These are phyloP conservation scores for Propithecus perrieri DNA, from an alignment of 2,797 vertebrate species.

Conservation along the genomic window DNA sequence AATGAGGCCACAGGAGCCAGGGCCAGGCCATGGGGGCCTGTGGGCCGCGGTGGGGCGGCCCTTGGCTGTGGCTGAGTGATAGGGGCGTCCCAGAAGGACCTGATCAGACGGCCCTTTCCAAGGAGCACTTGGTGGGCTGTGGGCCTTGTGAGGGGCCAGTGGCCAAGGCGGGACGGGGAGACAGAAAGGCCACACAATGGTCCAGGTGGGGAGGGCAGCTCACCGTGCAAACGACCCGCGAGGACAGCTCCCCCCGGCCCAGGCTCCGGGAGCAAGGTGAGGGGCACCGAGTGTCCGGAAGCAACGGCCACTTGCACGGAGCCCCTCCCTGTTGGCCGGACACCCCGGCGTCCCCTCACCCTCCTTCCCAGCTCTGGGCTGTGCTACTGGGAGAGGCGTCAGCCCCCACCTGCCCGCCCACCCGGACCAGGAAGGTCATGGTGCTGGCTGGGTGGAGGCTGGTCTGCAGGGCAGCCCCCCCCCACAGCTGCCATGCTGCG, in stretches of 20 bases:
- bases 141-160: background rate
- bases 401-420: background rate
- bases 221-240: background rate
- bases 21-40: background rate
- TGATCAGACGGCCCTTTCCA: background rate
- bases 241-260: background rate
- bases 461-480: background rate
- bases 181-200: background rate
- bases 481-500: accelerated
- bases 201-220: background rate
- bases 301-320: background rate
- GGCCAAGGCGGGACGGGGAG: background rate
- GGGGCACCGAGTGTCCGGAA: no score
- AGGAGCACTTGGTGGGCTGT: background rate
- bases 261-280: background rate
- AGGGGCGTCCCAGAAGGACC: no score
- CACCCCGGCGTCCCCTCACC: background rate
- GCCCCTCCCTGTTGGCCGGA: background rate
- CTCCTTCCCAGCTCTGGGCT: background rate
- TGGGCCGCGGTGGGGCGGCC: background rate
- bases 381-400: no score
- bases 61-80: background rate
- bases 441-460: background rate
- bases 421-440: background rate
- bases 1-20: background rate